Evolutionary conservation across 2,113 vertebrate species (phyloP).

Genomic region (Trichechus manatus): DNA sequence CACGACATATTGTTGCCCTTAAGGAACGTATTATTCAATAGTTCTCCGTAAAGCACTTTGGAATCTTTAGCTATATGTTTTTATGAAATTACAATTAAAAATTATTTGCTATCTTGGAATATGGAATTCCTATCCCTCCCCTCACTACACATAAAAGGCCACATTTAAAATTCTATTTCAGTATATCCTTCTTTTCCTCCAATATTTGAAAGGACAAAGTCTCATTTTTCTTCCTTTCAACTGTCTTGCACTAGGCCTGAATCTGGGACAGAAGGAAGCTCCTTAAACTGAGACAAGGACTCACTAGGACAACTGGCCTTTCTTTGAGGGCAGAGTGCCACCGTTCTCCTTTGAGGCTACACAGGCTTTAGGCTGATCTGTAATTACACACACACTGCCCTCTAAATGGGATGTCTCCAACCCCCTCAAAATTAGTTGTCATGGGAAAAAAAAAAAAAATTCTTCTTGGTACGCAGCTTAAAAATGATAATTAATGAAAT

Average conservation of each 20-base stretch:
- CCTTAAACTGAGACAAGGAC: conserved; percentile 45
- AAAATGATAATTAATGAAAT: conserved; percentile 31
- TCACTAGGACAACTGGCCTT: conserved; percentile 2
- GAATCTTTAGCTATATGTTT: conserved; percentile 62
- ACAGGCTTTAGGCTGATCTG: background rate
- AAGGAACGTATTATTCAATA: conserved; percentile 52
- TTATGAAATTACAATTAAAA: conserved; percentile 64
- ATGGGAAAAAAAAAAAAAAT: conserved; percentile 4
- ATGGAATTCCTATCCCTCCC: conserved; percentile 22
- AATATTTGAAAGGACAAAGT: background rate
- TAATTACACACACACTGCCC: background rate
- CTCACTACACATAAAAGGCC: conserved; percentile 39
- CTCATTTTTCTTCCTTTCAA: background rate
- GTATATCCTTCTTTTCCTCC: conserved; percentile 49
- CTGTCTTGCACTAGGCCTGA: background rate
- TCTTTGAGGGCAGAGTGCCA: background rate
- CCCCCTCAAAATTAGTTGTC: background rate
- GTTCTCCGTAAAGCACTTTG: conserved; percentile 76
- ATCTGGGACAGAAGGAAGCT: background rate
- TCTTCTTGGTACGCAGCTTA: conserved; percentile 1
- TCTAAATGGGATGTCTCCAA: background rate
- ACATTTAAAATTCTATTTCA: conserved; percentile 48
- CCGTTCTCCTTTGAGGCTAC: background rate
- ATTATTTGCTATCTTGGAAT: conserved; percentile 59
- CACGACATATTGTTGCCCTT: background rate